Percentiles rank a stretch among this genome's conserved stretches.
These are phyloP conservation scores for Augiades crinisus DNA, from an alignment of 2,888 invertebrate genomes.

Conservation along the genomic window DNA sequence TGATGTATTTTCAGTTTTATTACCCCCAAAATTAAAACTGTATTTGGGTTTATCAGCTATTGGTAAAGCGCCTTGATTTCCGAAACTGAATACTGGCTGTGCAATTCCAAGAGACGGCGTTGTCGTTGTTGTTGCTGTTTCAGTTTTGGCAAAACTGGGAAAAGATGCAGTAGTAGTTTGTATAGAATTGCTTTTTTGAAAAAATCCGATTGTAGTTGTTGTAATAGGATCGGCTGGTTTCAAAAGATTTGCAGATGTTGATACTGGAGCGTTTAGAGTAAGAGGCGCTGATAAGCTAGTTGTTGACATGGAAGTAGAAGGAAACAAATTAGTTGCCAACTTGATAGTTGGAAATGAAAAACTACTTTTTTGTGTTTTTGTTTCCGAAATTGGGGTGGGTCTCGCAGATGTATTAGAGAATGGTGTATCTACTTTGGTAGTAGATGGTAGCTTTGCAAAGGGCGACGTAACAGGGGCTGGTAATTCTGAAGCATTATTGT, in stretches of 20 bases:
- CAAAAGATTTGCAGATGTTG: slow-evolving; percentile 32
- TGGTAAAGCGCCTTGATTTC: slow-evolving; percentile 34
- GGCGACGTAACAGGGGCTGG: slow-evolving; percentile 7
- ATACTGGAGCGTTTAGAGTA: slow-evolving; percentile 23
- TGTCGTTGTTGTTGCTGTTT: slow-evolving; percentile 29
- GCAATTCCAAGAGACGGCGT: slow-evolving; percentile 20
- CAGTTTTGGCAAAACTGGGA: slow-evolving; percentile 43
- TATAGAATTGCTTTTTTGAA: slow-evolving; percentile 38
- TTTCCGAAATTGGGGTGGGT: slow-evolving; percentile 30
- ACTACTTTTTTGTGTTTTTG: slow-evolving; percentile 31
- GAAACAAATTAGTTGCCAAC: slow-evolving; percentile 37
- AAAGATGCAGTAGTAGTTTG: slow-evolving; percentile 35
- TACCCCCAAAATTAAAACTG: slow-evolving; percentile 51
- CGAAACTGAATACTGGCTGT: slow-evolving; percentile 54
- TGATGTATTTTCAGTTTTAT: slow-evolving; percentile 38
- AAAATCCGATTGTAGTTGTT: slow-evolving; percentile 37
- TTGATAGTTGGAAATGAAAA: slow-evolving; percentile 38
- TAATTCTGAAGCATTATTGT: slow-evolving; percentile 29
- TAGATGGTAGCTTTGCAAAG: neutral
- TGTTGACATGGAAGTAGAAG: slow-evolving; percentile 29
- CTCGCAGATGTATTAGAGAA: slow-evolving; percentile 1
- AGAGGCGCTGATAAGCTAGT: slow-evolving; percentile 30
- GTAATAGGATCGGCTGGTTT: slow-evolving; percentile 29
- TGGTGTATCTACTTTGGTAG: neutral
- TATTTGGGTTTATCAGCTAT: slow-evolving; percentile 52